Evolutionary conservation across 2,797 vertebrate species (phyloP).

Genomic region (Sebastes wilsoni): DNA sequence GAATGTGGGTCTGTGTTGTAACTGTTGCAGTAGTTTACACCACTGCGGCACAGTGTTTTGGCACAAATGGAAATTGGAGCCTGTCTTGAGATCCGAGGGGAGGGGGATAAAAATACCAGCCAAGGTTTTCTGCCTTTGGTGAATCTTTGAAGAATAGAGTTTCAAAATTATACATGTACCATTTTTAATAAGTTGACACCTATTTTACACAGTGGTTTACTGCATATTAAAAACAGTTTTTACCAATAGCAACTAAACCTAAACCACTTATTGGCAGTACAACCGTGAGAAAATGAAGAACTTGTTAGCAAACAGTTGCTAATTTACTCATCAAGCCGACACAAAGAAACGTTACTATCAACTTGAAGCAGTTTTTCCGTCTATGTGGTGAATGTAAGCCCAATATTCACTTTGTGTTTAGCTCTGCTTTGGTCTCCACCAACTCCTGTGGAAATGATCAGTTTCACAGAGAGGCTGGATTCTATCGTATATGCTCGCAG

Average conservation of each 20-base stretch:
- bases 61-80: conserved; percentile 36
- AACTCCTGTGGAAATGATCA: background rate
- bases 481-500: too few species aligned
- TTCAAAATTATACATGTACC: background rate
- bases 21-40: conserved; percentile 34
- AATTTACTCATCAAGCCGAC: background rate
- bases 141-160: background rate
- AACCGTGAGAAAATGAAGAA: background rate
- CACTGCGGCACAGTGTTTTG: conserved; percentile 1
- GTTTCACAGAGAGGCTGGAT: background rate
- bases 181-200: background rate
- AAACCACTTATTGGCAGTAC: background rate
- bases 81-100: conserved; percentile 21
- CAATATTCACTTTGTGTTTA: background rate
- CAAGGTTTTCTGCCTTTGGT: conserved; percentile 9
- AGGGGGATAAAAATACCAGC: conserved; percentile 17
- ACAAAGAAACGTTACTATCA: background rate
- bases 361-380: background rate
- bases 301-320: background rate
- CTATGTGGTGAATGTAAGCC: background rate
- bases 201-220: background rate
- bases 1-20: conserved; percentile 14
- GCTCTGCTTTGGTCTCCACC: background rate
- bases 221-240: background rate
- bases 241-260: background rate